Base-by-base conservation (phyloP, 2,888 invertebrate species). In the Autographa pulchrina region DNA sequence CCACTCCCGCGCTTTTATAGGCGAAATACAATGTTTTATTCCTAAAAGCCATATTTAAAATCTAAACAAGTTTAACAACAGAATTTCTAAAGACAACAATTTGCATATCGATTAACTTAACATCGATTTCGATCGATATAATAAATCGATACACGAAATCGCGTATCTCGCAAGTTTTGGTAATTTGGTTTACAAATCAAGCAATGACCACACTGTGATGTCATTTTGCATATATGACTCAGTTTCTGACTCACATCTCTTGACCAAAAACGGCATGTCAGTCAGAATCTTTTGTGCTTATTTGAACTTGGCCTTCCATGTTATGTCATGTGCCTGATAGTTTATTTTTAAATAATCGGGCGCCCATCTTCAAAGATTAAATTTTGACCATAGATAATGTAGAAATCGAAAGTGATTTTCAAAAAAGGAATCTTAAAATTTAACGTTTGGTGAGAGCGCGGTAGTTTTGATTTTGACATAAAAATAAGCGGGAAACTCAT, bases 231-330 rank as follows among this genome's bases (percentile, higher is more conserved):
- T 41, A 48, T 48, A 59, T 84, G 85, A 84, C 48, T 84, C 84
- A 85, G 52, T 20, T 20, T 38, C 65, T 83, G 83, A 84, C 62
- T 84, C 85, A 85, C 83, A 78, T 52, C 64, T 80, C 74, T 64
- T 77, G 67, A 68, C 84, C 85, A 82, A 80, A 84, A 77, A 78
- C 76, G 84, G 85, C 67, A 16, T 56, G 67, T 62, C 74, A 66
- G 67, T 65, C 65, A 81, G 73, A 76, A 68, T 75, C 68, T 82
- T 82, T 73, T 78, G 67, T 62, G 69, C 74, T 78, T 80, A 83
- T 83, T 75, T 83, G 84, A 83, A 77, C 84, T 84, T 84, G 84
- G 69, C 85, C 83, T 84, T 77, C 72, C 4, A 35, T 8, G 68
- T 84, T 82, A 77, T 75, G 62, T 82, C 73, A 82, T 74, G 68